These are phyloP conservation scores for Xenopus borealis DNA, from an alignment of 2,113 vertebrate species.

Conservation along the genomic window DNA sequence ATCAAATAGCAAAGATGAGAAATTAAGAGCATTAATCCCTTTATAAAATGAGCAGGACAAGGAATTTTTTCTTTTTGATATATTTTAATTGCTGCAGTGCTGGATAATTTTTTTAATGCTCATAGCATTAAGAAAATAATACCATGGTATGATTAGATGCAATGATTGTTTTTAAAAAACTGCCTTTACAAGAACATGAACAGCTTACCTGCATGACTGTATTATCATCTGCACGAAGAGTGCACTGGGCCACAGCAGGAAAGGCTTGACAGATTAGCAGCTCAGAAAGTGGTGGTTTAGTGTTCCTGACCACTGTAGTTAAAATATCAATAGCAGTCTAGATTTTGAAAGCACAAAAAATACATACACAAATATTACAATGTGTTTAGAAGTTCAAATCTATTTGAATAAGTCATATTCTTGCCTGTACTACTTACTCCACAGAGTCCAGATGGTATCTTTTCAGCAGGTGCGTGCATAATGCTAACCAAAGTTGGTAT, in stretches of 20 bases:
- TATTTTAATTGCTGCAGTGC: too few species aligned
- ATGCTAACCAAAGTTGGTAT: constrained; percentile 97
- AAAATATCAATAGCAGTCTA: constrained; percentile 96
- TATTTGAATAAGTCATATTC: not conserved
- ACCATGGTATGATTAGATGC: too few species aligned
- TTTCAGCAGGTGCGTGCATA: constrained; percentile 95
- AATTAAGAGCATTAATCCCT: too few species aligned
- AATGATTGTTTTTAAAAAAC: too few species aligned
- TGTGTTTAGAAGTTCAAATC: too few species aligned
- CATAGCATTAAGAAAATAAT: too few species aligned
- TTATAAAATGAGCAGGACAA: too few species aligned
- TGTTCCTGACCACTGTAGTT: constrained; percentile 92
- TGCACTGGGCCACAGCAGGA: constrained; percentile 93
- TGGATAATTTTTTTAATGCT: too few species aligned
- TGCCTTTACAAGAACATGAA: too few species aligned
- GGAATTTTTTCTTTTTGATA: too few species aligned
- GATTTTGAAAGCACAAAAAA: constrained; percentile 36
- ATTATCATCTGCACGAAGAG: constrained; percentile 90
- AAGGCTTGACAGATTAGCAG: constrained; percentile 93
- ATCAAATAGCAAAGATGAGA: too few species aligned
- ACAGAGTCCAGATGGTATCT: constrained; percentile 93
- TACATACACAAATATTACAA: not conserved
- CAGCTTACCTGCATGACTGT: constrained; percentile 89
- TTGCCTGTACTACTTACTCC: constrained; percentile 71
- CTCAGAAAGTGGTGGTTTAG: constrained; percentile 90